Percentiles rank a stretch among this genome's conserved stretches.
Conservation (phyloP, 2,113 vertebrate species). For the Chaetura pelagica region DNA sequence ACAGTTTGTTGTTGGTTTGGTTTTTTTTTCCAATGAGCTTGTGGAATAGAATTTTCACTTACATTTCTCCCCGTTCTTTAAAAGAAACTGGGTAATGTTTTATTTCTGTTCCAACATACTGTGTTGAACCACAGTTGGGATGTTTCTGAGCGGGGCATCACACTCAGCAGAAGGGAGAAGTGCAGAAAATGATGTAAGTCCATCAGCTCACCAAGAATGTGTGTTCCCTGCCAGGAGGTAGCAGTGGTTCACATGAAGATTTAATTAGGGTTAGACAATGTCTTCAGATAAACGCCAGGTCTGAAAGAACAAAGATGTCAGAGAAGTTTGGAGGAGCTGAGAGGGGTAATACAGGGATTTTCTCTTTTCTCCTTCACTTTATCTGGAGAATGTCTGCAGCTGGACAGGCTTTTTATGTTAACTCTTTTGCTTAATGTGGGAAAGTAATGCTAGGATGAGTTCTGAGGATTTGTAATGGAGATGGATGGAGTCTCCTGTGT, state of each 20-base stretch:
- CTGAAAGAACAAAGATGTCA: conserved; percentile 9
- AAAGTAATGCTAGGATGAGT: conserved; percentile 59
- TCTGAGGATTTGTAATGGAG: conserved; percentile 62
- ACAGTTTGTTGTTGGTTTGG: not conserved
- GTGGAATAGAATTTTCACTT: conserved; percentile 38
- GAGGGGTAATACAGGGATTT: conserved; percentile 42
- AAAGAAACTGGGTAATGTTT: conserved; percentile 3
- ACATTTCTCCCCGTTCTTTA: conserved; percentile 12
- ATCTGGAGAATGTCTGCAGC: conserved; percentile 49
- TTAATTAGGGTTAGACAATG: conserved; percentile 43
- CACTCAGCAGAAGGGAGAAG: conserved; percentile 44
- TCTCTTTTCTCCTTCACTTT: conserved; percentile 39
- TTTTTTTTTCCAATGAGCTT: conserved; percentile 4
- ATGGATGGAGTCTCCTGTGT: conserved; percentile 29
- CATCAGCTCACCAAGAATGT: conserved; percentile 25
- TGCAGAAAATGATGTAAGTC: conserved; percentile 22
- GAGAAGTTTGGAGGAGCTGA: not conserved
- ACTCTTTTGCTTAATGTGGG: conserved; percentile 63
- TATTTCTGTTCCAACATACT: conserved; percentile 12
- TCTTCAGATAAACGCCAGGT: conserved; percentile 46
- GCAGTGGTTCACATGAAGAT: conserved; percentile 37
- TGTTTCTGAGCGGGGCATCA: conserved; percentile 47
- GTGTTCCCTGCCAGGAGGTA: conserved; percentile 41
- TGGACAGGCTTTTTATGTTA: conserved; percentile 42
- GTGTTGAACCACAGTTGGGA: conserved; percentile 31